Percentiles rank a stretch among this genome's conserved stretches.
Conservation (phyloP, 2,113 vertebrate species). For the Gavia stellata region DNA sequence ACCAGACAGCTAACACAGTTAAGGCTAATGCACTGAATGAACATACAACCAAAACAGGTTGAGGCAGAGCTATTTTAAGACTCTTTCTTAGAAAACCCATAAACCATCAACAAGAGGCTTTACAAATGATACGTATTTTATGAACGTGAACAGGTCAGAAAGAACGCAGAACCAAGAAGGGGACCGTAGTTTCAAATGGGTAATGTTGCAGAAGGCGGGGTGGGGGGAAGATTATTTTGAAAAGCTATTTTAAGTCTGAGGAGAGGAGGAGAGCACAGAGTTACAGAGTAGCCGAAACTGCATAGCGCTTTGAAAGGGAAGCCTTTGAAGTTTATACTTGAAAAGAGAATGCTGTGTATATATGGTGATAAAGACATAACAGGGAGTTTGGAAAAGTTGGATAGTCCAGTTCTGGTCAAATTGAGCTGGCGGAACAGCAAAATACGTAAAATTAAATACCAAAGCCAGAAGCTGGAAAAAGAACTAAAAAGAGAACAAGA, state of each 20-base stretch:
- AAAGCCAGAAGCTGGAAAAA: not conserved
- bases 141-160: not conserved
- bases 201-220: not conserved
- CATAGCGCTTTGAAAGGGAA: not conserved
- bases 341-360: not conserved
- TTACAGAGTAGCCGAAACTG: not conserved
- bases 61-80: slow-evolving; percentile 33
- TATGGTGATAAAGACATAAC: not conserved
- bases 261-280: not conserved
- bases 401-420: not conserved
- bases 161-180: not conserved
- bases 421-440: not conserved
- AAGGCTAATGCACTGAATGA: not conserved
- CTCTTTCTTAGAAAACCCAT: not conserved
- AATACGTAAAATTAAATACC: not conserved
- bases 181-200: not conserved
- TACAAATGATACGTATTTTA: not conserved
- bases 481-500: not conserved
- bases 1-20: not conserved
- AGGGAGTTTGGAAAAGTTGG: not conserved
- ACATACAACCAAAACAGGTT: slow-evolving; percentile 21
- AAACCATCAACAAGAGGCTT: not conserved
- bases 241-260: not conserved
- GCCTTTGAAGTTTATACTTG: not conserved
- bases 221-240: not conserved